Evolutionary conservation across 1,140 invertebrate genomes (phyloP).

Genomic region (Zaprionus vittiger): DNA sequence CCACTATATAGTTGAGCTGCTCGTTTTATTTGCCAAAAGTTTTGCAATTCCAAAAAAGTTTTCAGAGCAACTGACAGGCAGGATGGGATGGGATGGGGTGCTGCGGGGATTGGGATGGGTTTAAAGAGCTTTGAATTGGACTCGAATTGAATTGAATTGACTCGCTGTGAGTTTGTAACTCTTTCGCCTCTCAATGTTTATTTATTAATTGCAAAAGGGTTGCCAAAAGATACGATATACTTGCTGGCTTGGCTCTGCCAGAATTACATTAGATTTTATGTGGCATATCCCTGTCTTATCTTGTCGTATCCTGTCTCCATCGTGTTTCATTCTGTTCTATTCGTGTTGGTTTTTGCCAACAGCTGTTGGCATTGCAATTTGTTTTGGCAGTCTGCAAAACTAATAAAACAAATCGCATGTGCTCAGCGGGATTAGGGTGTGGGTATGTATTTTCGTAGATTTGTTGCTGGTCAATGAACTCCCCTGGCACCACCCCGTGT

Average conservation of each 20-base stretch:
- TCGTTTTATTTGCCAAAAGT: slow-evolving; percentile 66
- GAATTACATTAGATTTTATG: slow-evolving; percentile 39
- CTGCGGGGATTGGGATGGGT: neutral
- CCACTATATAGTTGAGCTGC: slow-evolving; percentile 35
- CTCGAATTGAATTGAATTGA: slow-evolving; percentile 10
- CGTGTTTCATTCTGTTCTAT: neutral
- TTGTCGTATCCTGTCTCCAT: slow-evolving; percentile 4
- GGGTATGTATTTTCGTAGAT: slow-evolving; percentile 42
- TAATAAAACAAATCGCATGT: slow-evolving; percentile 82
- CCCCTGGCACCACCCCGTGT: neutral
- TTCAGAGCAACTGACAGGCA: slow-evolving; percentile 34
- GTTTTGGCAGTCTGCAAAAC: slow-evolving; percentile 59
- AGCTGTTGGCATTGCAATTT: slow-evolving; percentile 63
- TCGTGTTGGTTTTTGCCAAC: slow-evolving; percentile 49
- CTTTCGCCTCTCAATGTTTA: slow-evolving; percentile 47
- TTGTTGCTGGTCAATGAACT: slow-evolving; percentile 73
- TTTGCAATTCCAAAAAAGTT: slow-evolving; percentile 72
- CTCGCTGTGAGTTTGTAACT: neutral
- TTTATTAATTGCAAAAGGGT: slow-evolving; percentile 74
- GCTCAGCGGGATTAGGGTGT: slow-evolving; percentile 41
- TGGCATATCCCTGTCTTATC: slow-evolving; percentile 25
- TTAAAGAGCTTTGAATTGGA: slow-evolving; percentile 42
- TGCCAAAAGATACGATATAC: slow-evolving; percentile 56
- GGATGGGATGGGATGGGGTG: neutral
- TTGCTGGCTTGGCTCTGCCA: slow-evolving; percentile 8